These are phyloP conservation scores for Manis crassicaudata DNA, from an alignment of 2,797 vertebrate species.

Conservation along the genomic window DNA sequence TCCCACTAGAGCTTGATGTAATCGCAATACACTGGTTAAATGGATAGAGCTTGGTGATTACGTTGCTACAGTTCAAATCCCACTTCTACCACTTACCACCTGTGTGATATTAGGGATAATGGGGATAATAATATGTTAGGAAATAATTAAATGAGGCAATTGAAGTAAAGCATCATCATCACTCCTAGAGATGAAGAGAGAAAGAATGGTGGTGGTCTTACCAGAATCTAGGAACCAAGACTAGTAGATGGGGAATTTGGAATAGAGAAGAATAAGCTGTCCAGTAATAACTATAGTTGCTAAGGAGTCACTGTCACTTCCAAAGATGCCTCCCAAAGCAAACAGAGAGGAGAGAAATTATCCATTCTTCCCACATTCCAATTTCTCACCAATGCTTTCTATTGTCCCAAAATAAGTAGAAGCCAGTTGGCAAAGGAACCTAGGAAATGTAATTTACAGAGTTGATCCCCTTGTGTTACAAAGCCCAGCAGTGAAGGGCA, in stretches of 20 bases:
- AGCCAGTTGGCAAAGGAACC: not conserved
- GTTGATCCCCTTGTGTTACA: not conserved
- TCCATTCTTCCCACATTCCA: not conserved
- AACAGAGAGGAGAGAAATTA: not conserved
- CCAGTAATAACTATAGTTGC: not conserved
- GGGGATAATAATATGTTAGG: not conserved
- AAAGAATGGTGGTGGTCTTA: not conserved
- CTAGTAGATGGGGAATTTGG: not conserved
- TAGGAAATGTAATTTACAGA: not conserved
- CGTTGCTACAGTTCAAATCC: not conserved
- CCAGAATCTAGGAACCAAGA: not conserved
- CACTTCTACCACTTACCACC: not conserved
- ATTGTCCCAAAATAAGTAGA: not conserved
- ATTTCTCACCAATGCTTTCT: not conserved
- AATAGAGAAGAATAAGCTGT: not conserved
- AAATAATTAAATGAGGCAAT: not conserved
- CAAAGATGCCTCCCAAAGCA: not conserved
- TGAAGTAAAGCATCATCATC: not conserved
- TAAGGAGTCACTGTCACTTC: not conserved
- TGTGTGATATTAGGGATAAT: not conserved
- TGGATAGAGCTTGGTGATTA: not conserved
- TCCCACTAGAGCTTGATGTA: not conserved
- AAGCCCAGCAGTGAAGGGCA: not conserved
- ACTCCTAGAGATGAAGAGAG: not conserved
- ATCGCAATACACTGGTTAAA: not conserved